Percentiles rank a stretch among this genome's conserved stretches.
Evolutionary conservation across 2,113 vertebrate species (phyloP).

Genomic region (Limnothrissa miodon): DNA sequence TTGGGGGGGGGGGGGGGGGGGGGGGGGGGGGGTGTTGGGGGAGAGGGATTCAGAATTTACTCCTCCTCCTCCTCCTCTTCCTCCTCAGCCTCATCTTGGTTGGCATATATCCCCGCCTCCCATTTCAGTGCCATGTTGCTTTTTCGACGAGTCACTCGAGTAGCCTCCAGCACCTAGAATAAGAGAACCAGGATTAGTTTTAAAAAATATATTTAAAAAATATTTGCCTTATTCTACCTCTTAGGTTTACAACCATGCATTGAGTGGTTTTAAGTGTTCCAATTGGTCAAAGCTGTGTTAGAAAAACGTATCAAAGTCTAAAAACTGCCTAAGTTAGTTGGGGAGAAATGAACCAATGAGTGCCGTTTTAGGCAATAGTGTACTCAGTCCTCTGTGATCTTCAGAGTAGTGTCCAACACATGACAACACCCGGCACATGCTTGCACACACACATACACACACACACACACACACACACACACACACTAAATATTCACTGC

Average conservation of each 20-base stretch:
- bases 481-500: background rate
- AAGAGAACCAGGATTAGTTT: background rate
- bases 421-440: conserved; percentile 1
- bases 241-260: background rate
- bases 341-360: too few relatives aligned
- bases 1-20: background rate
- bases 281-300: too few relatives aligned
- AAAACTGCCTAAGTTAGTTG: background rate
- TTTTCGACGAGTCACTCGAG: conserved; percentile 92
- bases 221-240: background rate
- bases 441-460: background rate
- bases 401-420: background rate
- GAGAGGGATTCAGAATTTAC: conserved; percentile 23
- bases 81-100: conserved; percentile 82
- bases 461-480: background rate
- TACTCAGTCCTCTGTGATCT: background rate
- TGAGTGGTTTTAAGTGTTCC: too few relatives aligned
- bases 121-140: conserved; percentile 91
- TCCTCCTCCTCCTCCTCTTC: conserved; percentile 67
- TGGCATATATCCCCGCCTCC: conserved; percentile 96
- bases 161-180: conserved; percentile 91
- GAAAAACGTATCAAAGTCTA: background rate
- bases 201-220: background rate
- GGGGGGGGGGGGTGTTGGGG: conserved; percentile 32
- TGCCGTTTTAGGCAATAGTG: background rate